Conservation (phyloP, 1,140 invertebrate genomes). For the Zaprionus tsacasi region DNA sequence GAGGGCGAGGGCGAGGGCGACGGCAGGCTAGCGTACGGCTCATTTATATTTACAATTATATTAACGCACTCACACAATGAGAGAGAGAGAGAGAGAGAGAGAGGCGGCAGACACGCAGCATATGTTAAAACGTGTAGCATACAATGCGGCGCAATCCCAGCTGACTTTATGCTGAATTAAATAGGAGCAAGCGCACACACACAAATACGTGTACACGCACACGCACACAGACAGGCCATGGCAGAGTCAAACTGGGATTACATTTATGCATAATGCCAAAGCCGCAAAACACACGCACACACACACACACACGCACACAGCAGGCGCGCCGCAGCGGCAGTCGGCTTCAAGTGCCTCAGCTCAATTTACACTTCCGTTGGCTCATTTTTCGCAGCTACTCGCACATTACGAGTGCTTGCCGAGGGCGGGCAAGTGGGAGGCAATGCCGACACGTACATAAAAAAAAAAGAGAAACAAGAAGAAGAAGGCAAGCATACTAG, state of each 20-base stretch:
- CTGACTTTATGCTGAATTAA: slow-evolving; percentile 58
- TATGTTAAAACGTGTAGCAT: slow-evolving; percentile 64
- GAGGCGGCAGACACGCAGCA: slow-evolving; percentile 37
- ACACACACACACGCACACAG: slow-evolving; percentile 46
- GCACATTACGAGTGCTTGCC: slow-evolving; percentile 34
- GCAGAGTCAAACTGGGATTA: not conserved
- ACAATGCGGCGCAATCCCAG: slow-evolving; percentile 70
- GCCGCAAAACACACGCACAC: slow-evolving; percentile 45
- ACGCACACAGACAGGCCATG: not conserved
- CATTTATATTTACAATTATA: slow-evolving; percentile 33
- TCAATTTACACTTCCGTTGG: slow-evolving; percentile 75
- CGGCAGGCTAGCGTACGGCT: slow-evolving; percentile 2
- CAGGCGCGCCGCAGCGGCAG: slow-evolving; percentile 26
- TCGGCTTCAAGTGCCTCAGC: slow-evolving; percentile 60
- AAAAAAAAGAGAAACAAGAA: not conserved
- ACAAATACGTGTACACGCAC: slow-evolving; percentile 13
- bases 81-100: too few species aligned
- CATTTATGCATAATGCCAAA: slow-evolving; percentile 48
- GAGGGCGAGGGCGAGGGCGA: not conserved
- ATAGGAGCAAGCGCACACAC: slow-evolving; percentile 31
- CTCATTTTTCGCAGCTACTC: slow-evolving; percentile 37
- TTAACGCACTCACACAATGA: slow-evolving; percentile 20
- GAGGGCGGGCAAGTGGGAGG: not conserved
- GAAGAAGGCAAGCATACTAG: slow-evolving; percentile 24
- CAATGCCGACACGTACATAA: slow-evolving; percentile 5